These are phyloP conservation scores for Nannoperca obscura DNA, from an alignment of 2,797 vertebrate genomes.

Conservation along the genomic window DNA sequence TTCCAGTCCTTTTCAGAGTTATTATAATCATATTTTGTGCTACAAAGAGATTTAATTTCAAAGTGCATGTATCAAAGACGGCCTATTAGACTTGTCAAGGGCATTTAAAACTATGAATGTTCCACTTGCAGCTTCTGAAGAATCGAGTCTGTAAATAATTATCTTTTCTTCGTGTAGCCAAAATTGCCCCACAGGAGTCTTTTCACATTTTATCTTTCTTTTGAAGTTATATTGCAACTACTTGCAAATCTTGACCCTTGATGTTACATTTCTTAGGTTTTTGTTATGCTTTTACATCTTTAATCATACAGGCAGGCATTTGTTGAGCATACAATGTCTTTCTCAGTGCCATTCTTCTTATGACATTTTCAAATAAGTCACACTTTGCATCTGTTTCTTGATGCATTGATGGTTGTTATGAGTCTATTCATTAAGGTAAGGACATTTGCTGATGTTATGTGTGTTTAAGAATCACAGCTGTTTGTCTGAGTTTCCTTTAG, in stretches of 20 bases:
- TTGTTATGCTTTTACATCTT: neutral
- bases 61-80: neutral
- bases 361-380: neutral
- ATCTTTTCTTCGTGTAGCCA: neutral
- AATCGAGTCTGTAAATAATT: neutral
- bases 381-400: neutral
- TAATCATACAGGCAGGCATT: neutral
- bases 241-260: neutral
- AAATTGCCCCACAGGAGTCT: neutral
- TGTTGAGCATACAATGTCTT: neutral
- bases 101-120: neutral
- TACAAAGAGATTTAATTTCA: neutral
- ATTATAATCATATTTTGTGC: neutral
- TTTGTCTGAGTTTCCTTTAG: neutral
- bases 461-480: neutral
- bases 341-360: neutral
- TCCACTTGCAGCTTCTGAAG: neutral
- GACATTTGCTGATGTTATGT: conserved; percentile 3
- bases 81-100: neutral
- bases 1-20: neutral
- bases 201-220: neutral
- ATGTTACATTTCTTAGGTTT: neutral
- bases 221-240: neutral
- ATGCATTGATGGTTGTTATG: neutral
- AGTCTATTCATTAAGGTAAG: neutral